Percentiles rank a stretch among this genome's conserved stretches.
These are phyloP conservation scores for Rhamphomyia laevipes DNA, from an alignment of 2,888 invertebrate genomes.

Conservation along the genomic window DNA sequence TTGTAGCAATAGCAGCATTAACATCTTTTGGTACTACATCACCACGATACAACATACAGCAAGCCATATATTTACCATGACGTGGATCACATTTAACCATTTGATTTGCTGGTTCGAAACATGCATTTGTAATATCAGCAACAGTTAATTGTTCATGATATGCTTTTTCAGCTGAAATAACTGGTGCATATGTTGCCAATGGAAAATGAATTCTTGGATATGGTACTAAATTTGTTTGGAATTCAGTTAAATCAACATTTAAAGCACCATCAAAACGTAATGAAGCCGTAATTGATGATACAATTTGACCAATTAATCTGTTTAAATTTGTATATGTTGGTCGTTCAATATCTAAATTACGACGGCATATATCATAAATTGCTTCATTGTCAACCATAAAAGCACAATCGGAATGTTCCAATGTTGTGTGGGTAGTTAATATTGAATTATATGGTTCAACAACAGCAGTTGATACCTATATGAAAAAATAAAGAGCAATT, in stretches of 20 bases:
- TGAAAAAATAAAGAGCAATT: too few species aligned
- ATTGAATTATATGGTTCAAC: conserved; percentile 86
- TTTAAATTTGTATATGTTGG: conserved; percentile 79
- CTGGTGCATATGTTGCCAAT: conserved; percentile 1
- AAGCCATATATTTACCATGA: too few species aligned
- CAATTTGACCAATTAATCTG: conserved; percentile 66
- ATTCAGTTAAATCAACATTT: conserved; percentile 75
- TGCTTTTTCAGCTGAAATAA: too few species aligned
- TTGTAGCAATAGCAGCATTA: not conserved
- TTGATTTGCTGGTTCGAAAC: too few species aligned
- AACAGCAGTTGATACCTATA: conserved; percentile 72
- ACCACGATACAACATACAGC: not conserved
- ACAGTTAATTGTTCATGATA: too few species aligned
- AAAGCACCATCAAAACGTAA: conserved; percentile 70
- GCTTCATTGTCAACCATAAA: too few species aligned
- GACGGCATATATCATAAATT: too few species aligned
- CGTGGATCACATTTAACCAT: too few species aligned
- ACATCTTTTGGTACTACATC: not conserved
- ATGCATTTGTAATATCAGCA: too few species aligned
- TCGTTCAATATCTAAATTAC: conserved; percentile 67
- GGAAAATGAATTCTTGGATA: conserved; percentile 8
- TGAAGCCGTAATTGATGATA: conserved; percentile 71
- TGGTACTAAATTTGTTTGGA: conserved; percentile 54
- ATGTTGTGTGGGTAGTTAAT: too few species aligned
- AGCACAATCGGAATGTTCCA: too few species aligned